phyloP scores from a whole-genome alignment of 2,113 vertebrate genomes.

The Dascyllus trimaculatus region DNA sequence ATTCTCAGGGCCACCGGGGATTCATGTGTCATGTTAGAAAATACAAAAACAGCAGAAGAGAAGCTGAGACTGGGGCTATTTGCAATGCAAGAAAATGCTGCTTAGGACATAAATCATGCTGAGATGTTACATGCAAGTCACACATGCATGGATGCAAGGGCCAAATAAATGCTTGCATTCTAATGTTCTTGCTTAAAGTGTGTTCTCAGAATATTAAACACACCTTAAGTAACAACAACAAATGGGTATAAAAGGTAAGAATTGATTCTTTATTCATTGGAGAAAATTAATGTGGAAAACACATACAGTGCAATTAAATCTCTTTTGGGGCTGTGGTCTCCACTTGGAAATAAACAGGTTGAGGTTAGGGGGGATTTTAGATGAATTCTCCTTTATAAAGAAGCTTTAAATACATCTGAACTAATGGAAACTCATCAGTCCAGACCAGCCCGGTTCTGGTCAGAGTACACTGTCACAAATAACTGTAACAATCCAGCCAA shows the following conservation, averaged over 20 bases:
- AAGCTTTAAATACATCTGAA: conserved; percentile 13
- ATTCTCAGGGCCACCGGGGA: conserved; percentile 90
- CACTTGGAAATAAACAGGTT: conserved; percentile 21
- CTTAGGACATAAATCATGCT: conserved; percentile 88
- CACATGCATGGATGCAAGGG: conserved; percentile 38
- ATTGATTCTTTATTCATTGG: neutral
- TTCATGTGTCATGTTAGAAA: conserved; percentile 91
- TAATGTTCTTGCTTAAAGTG: conserved; percentile 30
- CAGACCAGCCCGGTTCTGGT: neutral
- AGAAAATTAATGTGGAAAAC: neutral
- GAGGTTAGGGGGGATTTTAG: conserved; percentile 16
- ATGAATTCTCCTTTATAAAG: conserved; percentile 3
- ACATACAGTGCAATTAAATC: neutral
- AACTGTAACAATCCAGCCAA: no score
- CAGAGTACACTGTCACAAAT: neutral
- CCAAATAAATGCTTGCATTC: conserved; percentile 41
- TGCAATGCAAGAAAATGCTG: conserved; percentile 85
- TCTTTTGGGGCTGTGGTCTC: conserved; percentile 1
- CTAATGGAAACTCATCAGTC: neutral
- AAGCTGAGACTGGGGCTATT: conserved; percentile 54
- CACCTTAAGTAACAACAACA: conserved; percentile 14
- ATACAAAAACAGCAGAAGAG: conserved; percentile 79
- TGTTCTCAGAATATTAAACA: conserved; percentile 27
- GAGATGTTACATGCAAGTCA: conserved; percentile 61
- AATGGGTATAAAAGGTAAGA: conserved; percentile 11